Conservation (phyloP, 2,888 invertebrate species). For the Cryptocephalus moraei region DNA sequence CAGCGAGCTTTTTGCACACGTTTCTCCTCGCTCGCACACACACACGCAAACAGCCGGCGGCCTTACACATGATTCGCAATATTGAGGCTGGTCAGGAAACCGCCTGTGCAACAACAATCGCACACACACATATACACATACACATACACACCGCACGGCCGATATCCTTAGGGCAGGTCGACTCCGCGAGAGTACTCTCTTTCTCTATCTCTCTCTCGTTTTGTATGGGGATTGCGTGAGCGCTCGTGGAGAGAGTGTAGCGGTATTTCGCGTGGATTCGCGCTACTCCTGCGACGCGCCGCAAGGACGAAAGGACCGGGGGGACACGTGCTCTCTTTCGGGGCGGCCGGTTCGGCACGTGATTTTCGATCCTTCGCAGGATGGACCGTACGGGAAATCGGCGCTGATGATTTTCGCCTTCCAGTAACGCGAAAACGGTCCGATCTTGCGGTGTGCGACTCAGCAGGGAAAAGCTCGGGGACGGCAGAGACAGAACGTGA, state of each 20-base stretch:
- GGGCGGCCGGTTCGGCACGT: not conserved
- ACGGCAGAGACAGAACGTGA: no score
- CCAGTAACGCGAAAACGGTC: no score
- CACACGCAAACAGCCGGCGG: slow-evolving; percentile 17
- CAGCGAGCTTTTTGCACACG: slow-evolving; percentile 33
- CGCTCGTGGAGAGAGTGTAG: slow-evolving; percentile 16
- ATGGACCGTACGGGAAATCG: no score
- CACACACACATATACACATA: slow-evolving; percentile 13
- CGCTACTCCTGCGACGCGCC: slow-evolving; percentile 17
- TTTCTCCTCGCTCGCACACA: slow-evolving; percentile 7
- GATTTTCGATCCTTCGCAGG: no score
- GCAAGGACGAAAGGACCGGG: slow-evolving; percentile 14
- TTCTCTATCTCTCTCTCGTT: no score
- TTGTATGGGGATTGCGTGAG: not conserved
- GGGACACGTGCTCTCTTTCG: not conserved
- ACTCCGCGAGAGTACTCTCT: slow-evolving; percentile 4
- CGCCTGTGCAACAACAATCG: slow-evolving; percentile 8
- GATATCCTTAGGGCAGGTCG: slow-evolving; percentile 38
- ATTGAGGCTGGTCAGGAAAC: slow-evolving; percentile 34
- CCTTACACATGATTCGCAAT: slow-evolving; percentile 34
- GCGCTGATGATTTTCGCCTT: no score
- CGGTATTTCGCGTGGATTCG: slow-evolving; percentile 31
- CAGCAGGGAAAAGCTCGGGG: no score
- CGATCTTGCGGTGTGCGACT: no score
- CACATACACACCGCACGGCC: slow-evolving; percentile 27